Conservation (phyloP, 2,888 invertebrate species). For the Synergus laeviventris region DNA sequence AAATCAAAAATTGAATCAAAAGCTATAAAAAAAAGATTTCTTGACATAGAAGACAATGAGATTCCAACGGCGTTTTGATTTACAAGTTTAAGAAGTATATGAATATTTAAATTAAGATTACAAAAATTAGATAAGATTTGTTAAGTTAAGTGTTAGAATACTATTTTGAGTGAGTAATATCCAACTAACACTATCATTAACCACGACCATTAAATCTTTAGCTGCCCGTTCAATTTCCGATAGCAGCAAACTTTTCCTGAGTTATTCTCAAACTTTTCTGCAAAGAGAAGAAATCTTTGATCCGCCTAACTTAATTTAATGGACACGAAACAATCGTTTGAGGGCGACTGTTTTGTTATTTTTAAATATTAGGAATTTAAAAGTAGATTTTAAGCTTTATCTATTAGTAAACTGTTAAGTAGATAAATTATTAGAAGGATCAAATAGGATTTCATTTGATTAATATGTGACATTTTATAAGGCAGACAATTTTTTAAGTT, state of each 20-base stretch:
- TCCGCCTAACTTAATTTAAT: slow-evolving; percentile 17
- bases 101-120: background rate
- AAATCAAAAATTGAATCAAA: background rate
- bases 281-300: slow-evolving; percentile 30
- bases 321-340: slow-evolving; percentile 3
- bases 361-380: background rate
- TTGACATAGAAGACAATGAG: background rate
- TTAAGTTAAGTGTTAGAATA: background rate
- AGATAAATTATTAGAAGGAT: no score
- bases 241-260: slow-evolving; percentile 22
- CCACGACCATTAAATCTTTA: slow-evolving; percentile 35
- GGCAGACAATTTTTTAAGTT: no score
- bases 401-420: no score
- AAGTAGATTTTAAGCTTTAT: background rate
- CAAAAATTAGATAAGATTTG: background rate
- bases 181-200: slow-evolving; percentile 25
- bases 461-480: no score
- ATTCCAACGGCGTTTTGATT: background rate
- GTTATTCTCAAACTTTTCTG: slow-evolving; percentile 30
- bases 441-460: no score
- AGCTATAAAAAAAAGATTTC: background rate
- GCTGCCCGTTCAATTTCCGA: slow-evolving; percentile 31
- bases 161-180: slow-evolving; percentile 22
- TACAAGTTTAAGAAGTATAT: background rate
- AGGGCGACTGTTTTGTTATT: background rate